These are phyloP conservation scores for Ectemnius lituratus DNA, from an alignment of 2,888 invertebrate species.

Conservation along the genomic window DNA sequence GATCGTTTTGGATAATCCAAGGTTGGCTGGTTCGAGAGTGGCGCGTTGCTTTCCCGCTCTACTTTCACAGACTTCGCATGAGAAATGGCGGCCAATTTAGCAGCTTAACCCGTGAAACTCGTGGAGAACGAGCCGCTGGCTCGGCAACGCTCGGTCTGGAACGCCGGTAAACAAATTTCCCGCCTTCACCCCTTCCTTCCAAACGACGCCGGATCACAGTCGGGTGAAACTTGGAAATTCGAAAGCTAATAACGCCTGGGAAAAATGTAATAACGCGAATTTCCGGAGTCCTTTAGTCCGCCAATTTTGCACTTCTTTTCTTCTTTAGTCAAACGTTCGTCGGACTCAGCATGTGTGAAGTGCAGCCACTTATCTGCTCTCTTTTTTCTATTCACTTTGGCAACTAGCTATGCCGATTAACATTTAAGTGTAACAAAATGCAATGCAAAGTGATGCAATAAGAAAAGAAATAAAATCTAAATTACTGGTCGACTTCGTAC, in stretches of 20 bases:
- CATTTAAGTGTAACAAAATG: constrained; percentile 11
- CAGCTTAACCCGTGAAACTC: constrained; percentile 31
- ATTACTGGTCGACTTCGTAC: not conserved
- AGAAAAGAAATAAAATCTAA: constrained; percentile 22
- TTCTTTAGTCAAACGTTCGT: not conserved
- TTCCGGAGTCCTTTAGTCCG: not conserved
- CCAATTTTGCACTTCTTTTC: not conserved
- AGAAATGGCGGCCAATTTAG: constrained; percentile 43
- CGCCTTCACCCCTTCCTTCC: not conserved
- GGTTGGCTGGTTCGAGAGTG: not conserved
- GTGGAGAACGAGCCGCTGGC: constrained; percentile 24
- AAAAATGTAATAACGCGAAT: constrained; percentile 3
- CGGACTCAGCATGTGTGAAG: not conserved
- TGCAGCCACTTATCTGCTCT: not conserved
- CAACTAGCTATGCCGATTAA: not conserved
- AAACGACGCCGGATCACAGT: not conserved
- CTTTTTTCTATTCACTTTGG: not conserved
- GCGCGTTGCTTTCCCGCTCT: constrained; percentile 6
- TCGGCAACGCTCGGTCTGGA: not conserved
- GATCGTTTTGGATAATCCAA: no score
- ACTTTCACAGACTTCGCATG: constrained; percentile 28
- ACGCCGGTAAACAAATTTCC: constrained; percentile 38
- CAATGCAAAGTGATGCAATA: constrained; percentile 1
- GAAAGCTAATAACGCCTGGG: constrained; percentile 23
- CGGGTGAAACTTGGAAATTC: constrained; percentile 11